Percentiles rank a stretch among this genome's conserved stretches.
phyloP scores from a whole-genome alignment of 1,140 invertebrate genomes.

The Orchesella cincta region DNA sequence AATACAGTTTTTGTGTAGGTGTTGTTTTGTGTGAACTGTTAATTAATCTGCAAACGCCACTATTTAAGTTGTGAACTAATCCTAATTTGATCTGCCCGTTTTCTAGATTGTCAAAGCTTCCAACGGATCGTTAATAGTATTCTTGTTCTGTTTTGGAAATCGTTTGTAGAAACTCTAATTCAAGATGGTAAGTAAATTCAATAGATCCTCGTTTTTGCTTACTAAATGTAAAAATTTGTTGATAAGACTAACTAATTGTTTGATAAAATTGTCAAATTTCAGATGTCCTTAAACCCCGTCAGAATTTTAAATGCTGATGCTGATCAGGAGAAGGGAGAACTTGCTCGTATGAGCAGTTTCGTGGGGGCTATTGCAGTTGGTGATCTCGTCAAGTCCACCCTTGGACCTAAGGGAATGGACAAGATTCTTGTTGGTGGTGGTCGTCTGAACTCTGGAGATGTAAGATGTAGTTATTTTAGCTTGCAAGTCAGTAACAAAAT shows the following conservation, averaged over 20 bases:
- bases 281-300: slow-evolving; percentile 87
- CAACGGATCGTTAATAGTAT: too few species aligned
- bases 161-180: neutral
- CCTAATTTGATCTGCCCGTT: too few species aligned
- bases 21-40: too few species aligned
- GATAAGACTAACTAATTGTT: too few species aligned
- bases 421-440: slow-evolving; percentile 92
- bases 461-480: slow-evolving; percentile 35
- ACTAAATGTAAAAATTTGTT: neutral
- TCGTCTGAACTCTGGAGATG: slow-evolving; percentile 70
- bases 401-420: slow-evolving; percentile 99
- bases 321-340: slow-evolving; percentile 96
- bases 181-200: neutral
- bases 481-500: neutral
- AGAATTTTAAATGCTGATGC: slow-evolving; percentile 92
- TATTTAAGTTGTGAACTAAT: too few species aligned
- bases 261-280: neutral
- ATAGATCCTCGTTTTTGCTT: neutral
- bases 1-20: too few species aligned
- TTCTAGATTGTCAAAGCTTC: too few species aligned
- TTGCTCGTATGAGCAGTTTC: slow-evolving; percentile 92
- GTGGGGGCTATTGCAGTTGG: slow-evolving; percentile 98
- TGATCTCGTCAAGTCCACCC: slow-evolving; percentile 95
- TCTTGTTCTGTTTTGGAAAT: neutral
- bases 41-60: too few species aligned